phyloP scores from a whole-genome alignment of 2,797 vertebrate species.

The Cyprinodon diabolis region DNA sequence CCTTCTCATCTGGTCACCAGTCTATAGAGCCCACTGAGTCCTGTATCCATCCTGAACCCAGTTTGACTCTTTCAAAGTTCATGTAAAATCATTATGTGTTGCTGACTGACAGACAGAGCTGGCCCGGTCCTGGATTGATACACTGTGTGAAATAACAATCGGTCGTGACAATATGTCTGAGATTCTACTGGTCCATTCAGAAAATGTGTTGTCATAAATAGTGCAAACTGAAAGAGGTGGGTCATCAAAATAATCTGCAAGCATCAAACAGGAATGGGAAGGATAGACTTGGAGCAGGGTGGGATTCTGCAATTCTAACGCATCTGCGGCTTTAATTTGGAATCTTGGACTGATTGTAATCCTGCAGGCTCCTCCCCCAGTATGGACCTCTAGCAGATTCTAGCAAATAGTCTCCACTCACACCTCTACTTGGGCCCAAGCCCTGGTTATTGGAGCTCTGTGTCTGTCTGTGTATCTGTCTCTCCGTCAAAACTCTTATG shows the following conservation, averaged over 20 bases:
- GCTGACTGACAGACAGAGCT: conserved; percentile 64
- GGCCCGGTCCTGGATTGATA: conserved; percentile 52
- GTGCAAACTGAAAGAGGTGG: conserved; percentile 40
- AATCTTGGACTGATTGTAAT: conserved; percentile 62
- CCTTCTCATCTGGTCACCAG: conserved; percentile 98
- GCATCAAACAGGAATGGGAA: conserved; percentile 47
- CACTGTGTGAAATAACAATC: conserved; percentile 46
- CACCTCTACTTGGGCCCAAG: conserved; percentile 43
- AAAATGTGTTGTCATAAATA: conserved; percentile 68
- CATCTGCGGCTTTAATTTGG: conserved; percentile 60
- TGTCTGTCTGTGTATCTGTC: conserved; percentile 63
- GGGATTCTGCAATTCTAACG: conserved; percentile 65
- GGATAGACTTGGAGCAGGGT: conserved; percentile 36
- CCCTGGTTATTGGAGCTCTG: conserved; percentile 59
- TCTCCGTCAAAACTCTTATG: conserved; percentile 61
- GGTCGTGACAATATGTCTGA: conserved; percentile 42
- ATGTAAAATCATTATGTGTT: conserved; percentile 67
- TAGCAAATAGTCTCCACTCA: conserved; percentile 67
- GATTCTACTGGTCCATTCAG: conserved; percentile 37
- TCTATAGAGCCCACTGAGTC: conserved; percentile 88
- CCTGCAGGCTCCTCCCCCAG: conserved; percentile 59
- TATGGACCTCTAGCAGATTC: conserved; percentile 73
- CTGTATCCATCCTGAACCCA: conserved; percentile 58
- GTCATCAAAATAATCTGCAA: conserved; percentile 44
- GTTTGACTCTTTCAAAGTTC: conserved; percentile 59